Evolutionary conservation across 2,797 vertebrate genomes (phyloP).

Genomic region (Crenuchus spilurus): DNA sequence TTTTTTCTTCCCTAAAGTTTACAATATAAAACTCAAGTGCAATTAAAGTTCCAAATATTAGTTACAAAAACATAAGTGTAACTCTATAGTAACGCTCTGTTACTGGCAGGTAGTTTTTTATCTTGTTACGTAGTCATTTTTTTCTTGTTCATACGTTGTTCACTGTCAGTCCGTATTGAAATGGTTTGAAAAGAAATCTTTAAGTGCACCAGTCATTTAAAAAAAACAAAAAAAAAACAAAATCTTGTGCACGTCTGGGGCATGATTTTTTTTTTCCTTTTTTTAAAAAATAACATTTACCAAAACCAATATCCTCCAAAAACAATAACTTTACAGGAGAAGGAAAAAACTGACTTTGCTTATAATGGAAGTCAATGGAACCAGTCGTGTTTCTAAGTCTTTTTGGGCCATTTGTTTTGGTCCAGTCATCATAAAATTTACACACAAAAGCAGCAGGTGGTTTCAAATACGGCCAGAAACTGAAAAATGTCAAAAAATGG

Average conservation of each 20-base stretch:
- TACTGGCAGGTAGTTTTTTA: constrained; percentile 84
- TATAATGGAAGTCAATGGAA: no score
- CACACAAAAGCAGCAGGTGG: no score
- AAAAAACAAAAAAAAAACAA: no score
- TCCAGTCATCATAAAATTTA: no score
- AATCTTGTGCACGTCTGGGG: constrained; percentile 63
- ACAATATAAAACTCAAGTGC: constrained; percentile 86
- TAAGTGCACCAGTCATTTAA: constrained; percentile 68
- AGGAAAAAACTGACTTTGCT: no score
- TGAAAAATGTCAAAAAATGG: no score
- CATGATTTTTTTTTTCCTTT: constrained; percentile 35
- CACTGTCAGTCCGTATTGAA: constrained; percentile 17
- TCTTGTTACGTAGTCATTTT: constrained; percentile 60
- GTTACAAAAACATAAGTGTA: constrained; percentile 82
- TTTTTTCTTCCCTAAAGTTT: constrained; percentile 70
- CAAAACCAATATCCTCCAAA: no score
- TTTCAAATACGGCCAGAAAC: no score
- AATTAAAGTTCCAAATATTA: constrained; percentile 87
- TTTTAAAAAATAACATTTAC: constrained; percentile 36
- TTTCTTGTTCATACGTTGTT: constrained; percentile 51
- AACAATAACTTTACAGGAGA: no score
- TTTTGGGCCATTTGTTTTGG: no score
- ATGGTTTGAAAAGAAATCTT: constrained; percentile 54
- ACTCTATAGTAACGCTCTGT: constrained; percentile 79
- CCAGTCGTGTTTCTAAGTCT: no score